Conservation (phyloP, 2,888 invertebrate genomes). For the Caenorhabditis plicata region DNA sequence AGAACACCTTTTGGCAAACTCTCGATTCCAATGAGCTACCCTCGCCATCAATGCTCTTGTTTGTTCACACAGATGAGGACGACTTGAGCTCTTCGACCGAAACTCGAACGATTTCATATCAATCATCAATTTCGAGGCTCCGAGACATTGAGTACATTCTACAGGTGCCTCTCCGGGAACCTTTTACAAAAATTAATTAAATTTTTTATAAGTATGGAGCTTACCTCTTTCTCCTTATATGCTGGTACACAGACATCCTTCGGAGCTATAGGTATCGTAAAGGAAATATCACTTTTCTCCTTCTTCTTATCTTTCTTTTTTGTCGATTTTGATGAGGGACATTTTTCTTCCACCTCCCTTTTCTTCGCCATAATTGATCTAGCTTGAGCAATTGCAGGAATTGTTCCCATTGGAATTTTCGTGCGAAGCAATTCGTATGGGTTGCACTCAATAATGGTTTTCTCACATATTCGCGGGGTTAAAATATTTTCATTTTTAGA, state of each 20-base stretch:
- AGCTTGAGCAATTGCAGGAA: slow-evolving; percentile 16
- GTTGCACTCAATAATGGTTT: slow-evolving; percentile 3
- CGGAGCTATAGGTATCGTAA: slow-evolving; percentile 24
- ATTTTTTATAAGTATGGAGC: no score
- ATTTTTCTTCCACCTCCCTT: slow-evolving; percentile 15
- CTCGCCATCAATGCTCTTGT: slow-evolving; percentile 31
- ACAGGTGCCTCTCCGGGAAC: no score
- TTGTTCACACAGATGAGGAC: slow-evolving; percentile 30
- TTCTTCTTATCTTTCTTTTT: slow-evolving; percentile 2
- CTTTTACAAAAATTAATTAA: no score
- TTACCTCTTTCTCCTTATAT: no score
- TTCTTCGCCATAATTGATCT: slow-evolving; percentile 30
- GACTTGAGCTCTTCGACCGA: no score
- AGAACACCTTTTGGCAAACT: slow-evolving; percentile 15
- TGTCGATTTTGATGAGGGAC: slow-evolving; percentile 1
- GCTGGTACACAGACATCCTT: slow-evolving; percentile 23
- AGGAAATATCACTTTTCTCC: no score
- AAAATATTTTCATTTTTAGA: no score
- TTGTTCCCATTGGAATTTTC: slow-evolving; percentile 7
- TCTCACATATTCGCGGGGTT: no score
- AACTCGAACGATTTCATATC: no score
- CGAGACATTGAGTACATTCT: no score
- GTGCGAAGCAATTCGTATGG: slow-evolving; percentile 15
- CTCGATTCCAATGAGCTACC: slow-evolving; percentile 26
- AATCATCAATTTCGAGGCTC: no score